Evolutionary conservation across 2,113 vertebrate genomes (phyloP), one percentile per base, ranked within the genome.

Genomic region (Peromyscus polionotus): DNA sequence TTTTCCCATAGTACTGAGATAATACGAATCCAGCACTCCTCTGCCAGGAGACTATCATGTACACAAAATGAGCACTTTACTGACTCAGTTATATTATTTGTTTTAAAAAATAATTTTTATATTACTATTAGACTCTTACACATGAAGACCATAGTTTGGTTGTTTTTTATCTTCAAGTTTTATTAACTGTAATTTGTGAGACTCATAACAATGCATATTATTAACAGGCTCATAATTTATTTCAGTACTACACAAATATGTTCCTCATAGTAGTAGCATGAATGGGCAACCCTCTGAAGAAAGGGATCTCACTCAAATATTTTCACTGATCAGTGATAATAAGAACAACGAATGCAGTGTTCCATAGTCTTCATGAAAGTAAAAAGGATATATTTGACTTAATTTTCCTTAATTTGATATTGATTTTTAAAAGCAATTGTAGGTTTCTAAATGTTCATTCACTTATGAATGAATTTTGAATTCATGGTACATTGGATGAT

Each of bases 101-200:
- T 94, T 33, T 91, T 86, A 61, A 36, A 91, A 91, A 91, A 91
- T 67, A 36, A 86, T 90, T 16, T 96, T 96, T 17, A 68, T 85
- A 93, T 94, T 70, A 70, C 5, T 80, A 3, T 42, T n/a, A 81
- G 7, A 81, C 16, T 28, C 33, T n/a, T 75, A 24, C 4, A 6
- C 33, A 77, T n/a, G 14, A 26, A 92, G 6, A 45, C 33, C 10
- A 94, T 92, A 84, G 20, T 92, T 92, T 95, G 72, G 72, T 67
- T 97, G 17, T 19, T 90, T 94, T 88, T 96, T 90, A 67, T 76
- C 39, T 94, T 63, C 4, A 96, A 45, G 10, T 4, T 80, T 67
- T 95, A 57, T 89, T 72, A 73, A 79, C 57, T 91, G 3, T 2
- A 96, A 75, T 54, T 16, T 81, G 45, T 85, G 57, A 91, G 42